Evolutionary conservation across 2,113 vertebrate species (phyloP).

Genomic region (Toxostoma redivivum): DNA sequence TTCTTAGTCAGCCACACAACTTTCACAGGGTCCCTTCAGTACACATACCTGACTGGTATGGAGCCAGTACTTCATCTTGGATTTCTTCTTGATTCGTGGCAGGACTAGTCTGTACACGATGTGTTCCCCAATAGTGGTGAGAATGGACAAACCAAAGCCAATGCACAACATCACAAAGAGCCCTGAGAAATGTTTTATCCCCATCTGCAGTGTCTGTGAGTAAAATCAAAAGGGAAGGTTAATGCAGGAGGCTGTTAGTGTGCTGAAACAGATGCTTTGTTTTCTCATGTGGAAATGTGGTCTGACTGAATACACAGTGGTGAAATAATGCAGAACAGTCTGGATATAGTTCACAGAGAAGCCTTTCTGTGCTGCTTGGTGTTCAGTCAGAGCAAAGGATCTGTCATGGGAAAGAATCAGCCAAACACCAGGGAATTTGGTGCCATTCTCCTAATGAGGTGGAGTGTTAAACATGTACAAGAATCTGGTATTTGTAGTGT

Average conservation of each 20-base stretch:
- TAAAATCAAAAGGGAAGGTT: not conserved
- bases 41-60: constrained; percentile 92
- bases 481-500: not conserved
- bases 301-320: not conserved
- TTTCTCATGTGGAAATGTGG: not conserved
- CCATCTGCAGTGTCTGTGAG: constrained; percentile 94
- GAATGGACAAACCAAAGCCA: constrained; percentile 89
- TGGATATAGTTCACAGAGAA: not conserved
- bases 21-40: not conserved
- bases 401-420: not conserved
- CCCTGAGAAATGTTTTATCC: constrained; percentile 96
- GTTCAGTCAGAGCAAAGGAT: not conserved
- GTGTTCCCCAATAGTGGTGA: constrained; percentile 93
- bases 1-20: not conserved
- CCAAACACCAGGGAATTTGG: rapidly evolving
- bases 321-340: not conserved
- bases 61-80: constrained; percentile 91
- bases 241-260: not conserved
- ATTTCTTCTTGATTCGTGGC: constrained; percentile 88
- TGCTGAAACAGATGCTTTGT: not conserved
- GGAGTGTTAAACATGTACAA: rapidly evolving
- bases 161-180: constrained; percentile 94
- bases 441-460: not conserved
- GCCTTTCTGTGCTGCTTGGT: not conserved
- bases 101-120: constrained; percentile 88